Evolutionary conservation across 2,797 vertebrate genomes (phyloP).

Genomic region (Intellagama lesueurii): DNA sequence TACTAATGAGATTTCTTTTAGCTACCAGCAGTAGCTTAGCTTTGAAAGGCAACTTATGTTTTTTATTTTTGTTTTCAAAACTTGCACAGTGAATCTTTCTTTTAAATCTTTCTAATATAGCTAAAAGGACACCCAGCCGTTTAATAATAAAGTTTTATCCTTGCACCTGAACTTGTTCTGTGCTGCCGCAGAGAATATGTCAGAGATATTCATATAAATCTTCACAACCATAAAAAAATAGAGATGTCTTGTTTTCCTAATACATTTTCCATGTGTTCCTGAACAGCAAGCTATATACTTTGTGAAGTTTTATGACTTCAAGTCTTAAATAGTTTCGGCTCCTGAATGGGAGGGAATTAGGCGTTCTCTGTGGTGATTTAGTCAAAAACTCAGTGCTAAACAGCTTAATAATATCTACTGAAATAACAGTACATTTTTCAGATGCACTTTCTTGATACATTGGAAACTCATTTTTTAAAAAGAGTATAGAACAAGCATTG

Average conservation of each 20-base stretch:
- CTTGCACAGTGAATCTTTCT: not conserved
- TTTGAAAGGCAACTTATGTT: not conserved
- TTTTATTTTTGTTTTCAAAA: not conserved
- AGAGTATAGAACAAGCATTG: not conserved
- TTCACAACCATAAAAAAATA: conserved; percentile 17
- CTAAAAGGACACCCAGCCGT: not conserved
- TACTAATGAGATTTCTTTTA: not conserved
- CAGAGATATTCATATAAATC: conserved; percentile 22
- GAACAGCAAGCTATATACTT: conserved; percentile 8
- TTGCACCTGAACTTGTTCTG: conserved; percentile 5
- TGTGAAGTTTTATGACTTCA: conserved; percentile 14
- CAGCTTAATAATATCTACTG: not conserved
- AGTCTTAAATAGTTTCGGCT: not conserved
- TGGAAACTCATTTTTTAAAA: not conserved
- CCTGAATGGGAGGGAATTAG: not conserved
- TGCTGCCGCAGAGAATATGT: not conserved
- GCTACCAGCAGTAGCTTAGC: not conserved
- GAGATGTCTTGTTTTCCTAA: conserved; percentile 26
- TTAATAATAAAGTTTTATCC: conserved; percentile 12
- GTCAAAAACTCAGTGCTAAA: not conserved
- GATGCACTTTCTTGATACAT: not conserved
- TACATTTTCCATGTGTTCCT: conserved; percentile 24
- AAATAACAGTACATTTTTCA: not conserved
- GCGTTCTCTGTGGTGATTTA: not conserved
- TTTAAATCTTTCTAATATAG: not conserved